Percentiles rank a stretch among this genome's conserved stretches.
Conservation (phyloP, 1,140 invertebrate genomes). For the Dinoponera quadriceps region DNA sequence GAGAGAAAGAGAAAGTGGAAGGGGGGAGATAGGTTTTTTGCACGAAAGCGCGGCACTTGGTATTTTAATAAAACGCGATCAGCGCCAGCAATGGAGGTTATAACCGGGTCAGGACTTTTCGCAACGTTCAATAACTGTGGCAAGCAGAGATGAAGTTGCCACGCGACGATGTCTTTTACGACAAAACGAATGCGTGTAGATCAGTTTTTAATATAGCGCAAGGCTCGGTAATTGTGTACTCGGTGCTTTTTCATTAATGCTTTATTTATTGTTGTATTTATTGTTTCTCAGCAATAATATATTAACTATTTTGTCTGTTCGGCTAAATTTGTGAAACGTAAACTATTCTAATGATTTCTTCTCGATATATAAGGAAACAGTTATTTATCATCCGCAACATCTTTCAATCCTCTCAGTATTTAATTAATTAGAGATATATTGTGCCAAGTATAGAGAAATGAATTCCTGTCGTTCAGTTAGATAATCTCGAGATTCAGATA, state of each 20-base stretch:
- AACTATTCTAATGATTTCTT: no score
- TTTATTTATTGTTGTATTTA: no score
- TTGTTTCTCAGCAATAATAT: no score
- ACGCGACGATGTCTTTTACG: conserved; percentile 23
- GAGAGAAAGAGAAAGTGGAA: background rate
- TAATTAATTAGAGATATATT: no score
- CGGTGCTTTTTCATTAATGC: background rate
- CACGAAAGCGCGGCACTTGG: conserved; percentile 28
- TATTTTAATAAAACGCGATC: conserved; percentile 28
- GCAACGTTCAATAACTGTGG: conserved; percentile 17
- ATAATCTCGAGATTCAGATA: no score
- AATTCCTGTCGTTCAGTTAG: no score
- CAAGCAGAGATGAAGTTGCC: background rate
- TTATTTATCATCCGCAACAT: no score
- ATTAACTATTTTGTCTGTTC: no score
- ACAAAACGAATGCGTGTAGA: background rate
- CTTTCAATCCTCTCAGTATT: no score
- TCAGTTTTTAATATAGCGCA: background rate
- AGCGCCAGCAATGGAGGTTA: background rate
- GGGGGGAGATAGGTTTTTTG: background rate
- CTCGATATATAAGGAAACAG: no score
- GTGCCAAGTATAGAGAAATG: no score
- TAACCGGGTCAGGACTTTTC: conserved; percentile 32
- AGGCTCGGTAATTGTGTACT: background rate
- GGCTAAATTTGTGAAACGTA: no score